A percentile compares a stretch with the other conserved stretches of the same genome.
Evolutionary conservation across 2,797 vertebrate genomes (phyloP).

Genomic region (Amblyopsis hoosieri): DNA sequence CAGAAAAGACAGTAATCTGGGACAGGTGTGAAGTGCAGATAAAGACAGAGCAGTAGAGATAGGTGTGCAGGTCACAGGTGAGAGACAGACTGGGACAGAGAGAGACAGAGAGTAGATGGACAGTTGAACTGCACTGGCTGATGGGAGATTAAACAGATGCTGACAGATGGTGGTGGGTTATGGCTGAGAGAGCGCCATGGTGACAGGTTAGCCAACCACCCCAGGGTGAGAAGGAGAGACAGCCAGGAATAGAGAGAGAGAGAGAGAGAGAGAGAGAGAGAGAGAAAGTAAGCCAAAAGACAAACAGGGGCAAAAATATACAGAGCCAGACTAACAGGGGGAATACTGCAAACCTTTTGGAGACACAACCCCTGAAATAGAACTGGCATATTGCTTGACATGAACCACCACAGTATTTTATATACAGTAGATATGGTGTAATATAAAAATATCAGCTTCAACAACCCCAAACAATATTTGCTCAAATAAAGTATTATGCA

Average conservation of each 20-base stretch:
- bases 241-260: conserved; percentile 18
- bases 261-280: conserved; percentile 1
- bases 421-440: too few relatives aligned
- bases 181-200: conserved; percentile 43
- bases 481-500: too few relatives aligned
- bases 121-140: conserved; percentile 44
- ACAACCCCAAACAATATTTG: too few relatives aligned
- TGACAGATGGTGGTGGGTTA: conserved; percentile 63
- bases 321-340: not conserved
- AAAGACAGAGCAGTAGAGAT: conserved; percentile 44
- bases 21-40: conserved; percentile 63
- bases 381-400: too few relatives aligned
- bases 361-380: not conserved
- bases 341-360: not conserved
- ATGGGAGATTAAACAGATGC: conserved; percentile 71
- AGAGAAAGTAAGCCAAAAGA: not conserved
- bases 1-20: conserved; percentile 55
- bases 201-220: conserved; percentile 54
- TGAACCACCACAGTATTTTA: too few relatives aligned
- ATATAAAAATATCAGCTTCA: too few relatives aligned
- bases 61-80: conserved; percentile 57
- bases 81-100: conserved; percentile 55
- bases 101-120: conserved; percentile 27
- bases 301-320: not conserved
- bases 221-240: conserved; percentile 18